Base-by-base conservation (phyloP, 2,797 vertebrate species). In the Atherinosoma microstoma region DNA sequence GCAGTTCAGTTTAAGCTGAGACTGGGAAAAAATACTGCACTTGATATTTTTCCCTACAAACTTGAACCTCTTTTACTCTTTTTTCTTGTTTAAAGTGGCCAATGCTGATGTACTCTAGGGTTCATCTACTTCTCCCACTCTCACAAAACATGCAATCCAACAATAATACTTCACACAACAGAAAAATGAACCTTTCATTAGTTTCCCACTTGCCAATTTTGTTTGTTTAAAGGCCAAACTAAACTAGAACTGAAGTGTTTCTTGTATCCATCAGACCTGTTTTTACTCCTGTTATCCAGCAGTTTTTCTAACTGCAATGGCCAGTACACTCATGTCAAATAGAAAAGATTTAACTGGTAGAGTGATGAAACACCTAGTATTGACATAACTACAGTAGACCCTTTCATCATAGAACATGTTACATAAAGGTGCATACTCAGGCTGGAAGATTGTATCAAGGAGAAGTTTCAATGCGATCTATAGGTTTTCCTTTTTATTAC, bases 31-130 rank as follows among this genome's bases (percentile, higher is more conserved):
- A 51, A 49, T 29, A 10, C 1, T 29, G 16, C 20, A 20, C 3
- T 49, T n/a, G 6, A 38, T 38, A 35, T 51, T 27, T 47, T 57
- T 47, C 15, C 56, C 65, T 24, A 29, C 11, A 67, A 67, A 45
- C 27, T 12, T 53, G 1, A 18, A 20, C 16, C 15, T 42, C 15
- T 38, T 38, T 42, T 42, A 6, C 18, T 6, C 5, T 45, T 45
- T 45, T 18, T 6, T 18, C 42, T 45, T 18, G 13, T 42, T 42
- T 16, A 18, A 42, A 42, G 40, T 42, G 40, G 40, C 40, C 5
- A 42, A 18, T 18, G 15, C 40, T 42, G 40, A 42, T 42, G 40
- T 16, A 42, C 15, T 18, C 15, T 20, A 67, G 11, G 10, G 36
- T 32, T 58, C 53, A 15, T 2, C 16, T 3, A 45, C 13, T 58